phyloP scores from a whole-genome alignment of 1,140 invertebrate species.

The Atta cephalotes region DNA sequence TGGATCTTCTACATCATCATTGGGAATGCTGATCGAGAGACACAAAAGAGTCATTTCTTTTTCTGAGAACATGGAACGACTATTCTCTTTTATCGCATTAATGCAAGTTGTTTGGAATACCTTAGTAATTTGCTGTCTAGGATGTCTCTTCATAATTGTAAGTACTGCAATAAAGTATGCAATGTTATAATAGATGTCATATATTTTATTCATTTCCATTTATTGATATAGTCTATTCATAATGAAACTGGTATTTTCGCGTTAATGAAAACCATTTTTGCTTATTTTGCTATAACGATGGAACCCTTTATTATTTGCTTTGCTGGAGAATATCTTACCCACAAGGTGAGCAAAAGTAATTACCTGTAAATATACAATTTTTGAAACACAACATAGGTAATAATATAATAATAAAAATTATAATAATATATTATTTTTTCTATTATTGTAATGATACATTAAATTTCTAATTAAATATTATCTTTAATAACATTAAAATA shows the following conservation, averaged over 20 bases:
- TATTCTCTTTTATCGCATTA: constrained; percentile 35
- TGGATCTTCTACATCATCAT: not conserved
- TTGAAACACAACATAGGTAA: not conserved
- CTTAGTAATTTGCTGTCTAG: constrained; percentile 13
- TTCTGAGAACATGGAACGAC: constrained; percentile 12
- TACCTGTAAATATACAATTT: constrained; percentile 1
- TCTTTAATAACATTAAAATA: not conserved
- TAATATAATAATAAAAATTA: not conserved
- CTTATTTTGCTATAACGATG: constrained; percentile 18
- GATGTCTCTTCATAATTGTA: constrained; percentile 22
- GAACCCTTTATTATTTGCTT: constrained; percentile 50
- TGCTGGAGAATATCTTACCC: constrained; percentile 58
- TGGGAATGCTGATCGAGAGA: not conserved
- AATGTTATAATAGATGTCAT: not conserved
- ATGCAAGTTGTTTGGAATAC: constrained; percentile 43
- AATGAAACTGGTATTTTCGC: not conserved
- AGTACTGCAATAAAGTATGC: not conserved
- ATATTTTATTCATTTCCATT: not conserved
- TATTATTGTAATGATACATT: too few relatives aligned
- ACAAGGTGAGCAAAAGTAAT: constrained; percentile 31
- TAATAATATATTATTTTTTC: too few relatives aligned
- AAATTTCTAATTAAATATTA: too few relatives aligned
- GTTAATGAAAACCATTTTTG: constrained; percentile 8
- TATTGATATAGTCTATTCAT: not conserved
- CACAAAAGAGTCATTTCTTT: constrained; percentile 50